Base-by-base conservation (phyloP, 1,140 invertebrate species). In the Ceratitis capitata region DNA sequence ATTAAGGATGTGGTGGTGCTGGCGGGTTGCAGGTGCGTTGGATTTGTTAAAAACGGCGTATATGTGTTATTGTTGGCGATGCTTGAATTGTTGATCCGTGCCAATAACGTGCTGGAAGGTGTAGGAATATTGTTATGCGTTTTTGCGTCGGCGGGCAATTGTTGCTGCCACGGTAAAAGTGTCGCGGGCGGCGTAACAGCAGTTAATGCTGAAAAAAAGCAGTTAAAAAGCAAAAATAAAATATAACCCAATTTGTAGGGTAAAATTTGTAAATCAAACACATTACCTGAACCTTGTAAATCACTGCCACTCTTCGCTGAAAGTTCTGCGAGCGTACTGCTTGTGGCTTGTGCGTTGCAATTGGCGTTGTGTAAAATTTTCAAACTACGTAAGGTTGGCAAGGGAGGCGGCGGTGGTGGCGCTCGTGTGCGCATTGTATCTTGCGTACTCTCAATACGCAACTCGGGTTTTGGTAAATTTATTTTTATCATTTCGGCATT, bases 401-500 rank as follows among this genome's bases (percentile, higher is more conserved):
- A 49, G 10, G 84, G 86, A 19, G 84, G 86, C 6, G 89, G 87
- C 0, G 89, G 89, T 39, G 84, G 86, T 56, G 84, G 86, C 6
- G 89, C 85, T 0, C 89, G 89, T 35, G 56, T 53, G 23, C 85
- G 74, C 49, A 83, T 58, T 53, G 58, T 56, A 49, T 85, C 84
- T 47, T 86, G n/a, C 16, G 85, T 83, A 42, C 14, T 74, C 32
- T 85, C 78, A 10, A 64, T 84, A 26, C 89, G 88, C 7, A 91
- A 61, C 51, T 92, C 91, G 0, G 91, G 91, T 58, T 92, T 92
- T 26, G 91, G 91, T 86, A 92, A 91, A 53, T 91, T 91, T 16
- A 91, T 91, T 85, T 90, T 90, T 69, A 92, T 89, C 90, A 90
- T 92, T 83, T 90, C 90, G 1, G 90, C 91, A 83, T 89, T 91